phyloP scores from a whole-genome alignment of 1,140 invertebrate genomes.

The Aphelenchoides fujianensis region DNA sequence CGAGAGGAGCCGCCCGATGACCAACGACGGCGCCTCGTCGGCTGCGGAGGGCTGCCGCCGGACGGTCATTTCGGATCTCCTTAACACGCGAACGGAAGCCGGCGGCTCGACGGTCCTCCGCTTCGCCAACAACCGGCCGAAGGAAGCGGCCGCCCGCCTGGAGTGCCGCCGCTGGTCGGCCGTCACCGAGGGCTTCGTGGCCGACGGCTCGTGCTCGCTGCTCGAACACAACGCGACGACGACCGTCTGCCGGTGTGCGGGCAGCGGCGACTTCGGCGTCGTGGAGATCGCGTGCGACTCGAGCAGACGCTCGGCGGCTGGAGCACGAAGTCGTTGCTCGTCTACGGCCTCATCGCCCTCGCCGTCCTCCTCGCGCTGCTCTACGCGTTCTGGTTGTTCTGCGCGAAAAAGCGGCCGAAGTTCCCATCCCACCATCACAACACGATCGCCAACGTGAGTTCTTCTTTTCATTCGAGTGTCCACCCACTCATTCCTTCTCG shows the following conservation, averaged over 20 bases:
- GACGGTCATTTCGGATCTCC: not conserved
- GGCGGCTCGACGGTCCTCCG: not conserved
- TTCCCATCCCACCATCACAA: not conserved
- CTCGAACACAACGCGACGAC: not conserved
- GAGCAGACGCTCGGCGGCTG: not conserved
- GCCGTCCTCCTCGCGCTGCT: not conserved
- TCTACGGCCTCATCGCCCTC: not conserved
- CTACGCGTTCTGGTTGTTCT: not conserved
- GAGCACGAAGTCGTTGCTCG: not conserved
- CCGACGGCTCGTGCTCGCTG: not conserved
- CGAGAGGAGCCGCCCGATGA: too few relatives aligned
- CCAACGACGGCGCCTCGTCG: too few relatives aligned
- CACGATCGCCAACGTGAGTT: not conserved
- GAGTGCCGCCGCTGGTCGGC: not conserved
- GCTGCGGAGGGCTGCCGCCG: not conserved
- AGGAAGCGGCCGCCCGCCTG: not conserved
- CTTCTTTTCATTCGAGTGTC: not conserved
- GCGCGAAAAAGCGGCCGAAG: not conserved
- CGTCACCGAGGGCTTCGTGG: not conserved
- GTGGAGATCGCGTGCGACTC: not conserved
- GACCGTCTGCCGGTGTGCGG: not conserved
- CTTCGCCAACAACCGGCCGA: not conserved
- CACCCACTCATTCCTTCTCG: not conserved
- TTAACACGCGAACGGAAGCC: not conserved
- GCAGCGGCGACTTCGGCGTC: not conserved